These are phyloP conservation scores for Daubentonia madagascariensis DNA, from an alignment of 2,113 vertebrate genomes.

Conservation along the genomic window DNA sequence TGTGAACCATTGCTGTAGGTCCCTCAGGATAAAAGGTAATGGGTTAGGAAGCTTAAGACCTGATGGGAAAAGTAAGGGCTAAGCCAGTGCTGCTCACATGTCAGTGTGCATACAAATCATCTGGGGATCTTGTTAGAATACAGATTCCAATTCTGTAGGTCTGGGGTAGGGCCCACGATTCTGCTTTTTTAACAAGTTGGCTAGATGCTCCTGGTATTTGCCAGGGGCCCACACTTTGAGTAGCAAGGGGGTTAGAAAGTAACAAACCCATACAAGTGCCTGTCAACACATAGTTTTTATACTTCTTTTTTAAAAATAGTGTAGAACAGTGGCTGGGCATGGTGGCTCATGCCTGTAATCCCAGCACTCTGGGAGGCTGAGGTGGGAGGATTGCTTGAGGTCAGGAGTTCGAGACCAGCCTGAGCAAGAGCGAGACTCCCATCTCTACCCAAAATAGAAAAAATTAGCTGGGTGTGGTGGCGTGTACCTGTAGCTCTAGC, in stretches of 20 bases:
- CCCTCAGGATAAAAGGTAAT: not conserved
- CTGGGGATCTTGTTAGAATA: not conserved
- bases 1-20: not conserved
- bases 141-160: not conserved
- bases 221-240: not conserved
- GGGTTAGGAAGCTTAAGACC: not conserved
- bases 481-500: too few species aligned
- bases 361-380: too few species aligned
- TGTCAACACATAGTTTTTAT: not conserved
- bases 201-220: not conserved
- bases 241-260: not conserved
- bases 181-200: not conserved
- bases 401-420: too few species aligned
- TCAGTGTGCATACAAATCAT: fast-evolving
- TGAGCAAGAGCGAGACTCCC: too few species aligned
- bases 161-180: not conserved
- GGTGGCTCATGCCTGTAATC: too few species aligned
- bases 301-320: not conserved
- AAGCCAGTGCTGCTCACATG: not conserved
- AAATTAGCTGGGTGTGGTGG: too few species aligned
- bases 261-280: not conserved
- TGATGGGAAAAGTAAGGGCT: not conserved
- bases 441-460: too few species aligned
- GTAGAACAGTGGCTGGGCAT: too few species aligned
- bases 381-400: too few species aligned